Evolutionary conservation across 1,140 invertebrate species (phyloP), one percentile per base, ranked within the genome.

Genomic region (Manduca sexta): DNA sequence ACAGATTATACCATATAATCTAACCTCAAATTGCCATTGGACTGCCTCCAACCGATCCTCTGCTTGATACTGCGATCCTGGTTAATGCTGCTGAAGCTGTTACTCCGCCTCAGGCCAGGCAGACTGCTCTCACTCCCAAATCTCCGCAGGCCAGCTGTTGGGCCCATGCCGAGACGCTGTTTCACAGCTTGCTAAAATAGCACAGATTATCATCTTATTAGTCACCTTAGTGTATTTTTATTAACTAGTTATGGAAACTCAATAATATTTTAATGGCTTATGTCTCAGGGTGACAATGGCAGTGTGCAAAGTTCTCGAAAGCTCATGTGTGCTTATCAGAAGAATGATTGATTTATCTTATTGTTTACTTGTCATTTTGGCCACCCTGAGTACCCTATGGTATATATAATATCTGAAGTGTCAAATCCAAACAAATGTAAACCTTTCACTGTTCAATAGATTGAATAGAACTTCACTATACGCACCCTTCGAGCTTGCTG

Each of bases 1-100:
- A n/a, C n/a, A n/a, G 15, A 30, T 35, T 21, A 37, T 12, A 44
- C 30, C 10, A 44, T 40, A 8, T 29, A 29, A 2, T 38, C 45
- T 43, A 46, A 83, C 79, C 60, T 80, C 12, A 80, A 49, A 54
- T 80, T 77, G 4, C 63, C 62, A 56, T 83, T 78, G 16, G 68
- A 66, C 12, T 72, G 61, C 40, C 64, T 57, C 76, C 74, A 79
- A 0, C 47, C 40, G 0, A 67, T 40, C 45, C 71, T 68, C n/a
- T 58, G 61, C 21, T 62, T 73, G 2, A 75, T 31, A 29, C 57
- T 70, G 11, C 41, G 21, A 6, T 17, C 49, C 33, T 74, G 67
- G 45, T 51, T 74, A 1, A 83, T 30, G 44, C 71, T 73, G 1
- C 69, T 59, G 11, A 64, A 65, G 41, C 77, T 84, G 42, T 74